Conservation (phyloP, 2,888 invertebrate genomes). For the Scelioninae gen. 2 region DNA sequence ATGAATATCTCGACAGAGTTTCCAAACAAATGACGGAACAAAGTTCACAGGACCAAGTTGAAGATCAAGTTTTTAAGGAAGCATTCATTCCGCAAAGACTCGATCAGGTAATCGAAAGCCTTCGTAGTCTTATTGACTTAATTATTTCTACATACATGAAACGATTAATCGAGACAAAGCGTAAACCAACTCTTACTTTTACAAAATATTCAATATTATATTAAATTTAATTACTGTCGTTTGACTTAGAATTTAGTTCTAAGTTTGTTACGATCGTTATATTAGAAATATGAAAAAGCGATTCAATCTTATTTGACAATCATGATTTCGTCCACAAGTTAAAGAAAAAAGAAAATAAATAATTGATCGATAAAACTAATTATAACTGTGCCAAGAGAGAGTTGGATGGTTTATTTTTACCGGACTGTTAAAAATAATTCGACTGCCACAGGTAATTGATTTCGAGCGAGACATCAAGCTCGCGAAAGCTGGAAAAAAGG, state of each 20-base stretch:
- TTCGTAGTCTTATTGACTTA: constrained; percentile 15
- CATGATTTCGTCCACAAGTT: not conserved
- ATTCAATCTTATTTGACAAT: constrained; percentile 14
- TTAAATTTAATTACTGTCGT: no score
- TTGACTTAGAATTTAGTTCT: constrained; percentile 1
- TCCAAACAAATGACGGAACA: constrained; percentile 82
- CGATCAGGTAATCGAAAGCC: constrained; percentile 82
- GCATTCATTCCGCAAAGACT: constrained; percentile 95
- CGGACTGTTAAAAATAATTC: constrained; percentile 20
- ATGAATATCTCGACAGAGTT: constrained; percentile 85
- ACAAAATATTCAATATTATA: no score
- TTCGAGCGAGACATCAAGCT: constrained; percentile 90
- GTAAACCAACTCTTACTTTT: not conserved
- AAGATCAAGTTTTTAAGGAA: constrained; percentile 95
- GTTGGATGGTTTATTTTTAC: constrained; percentile 22
- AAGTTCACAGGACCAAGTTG: constrained; percentile 84
- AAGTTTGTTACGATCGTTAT: constrained; percentile 7
- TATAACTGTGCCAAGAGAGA: constrained; percentile 13
- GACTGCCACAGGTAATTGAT: constrained; percentile 81
- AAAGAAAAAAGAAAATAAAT: not conserved
- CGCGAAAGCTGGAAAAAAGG: constrained; percentile 84
- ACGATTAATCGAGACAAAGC: constrained; percentile 15
- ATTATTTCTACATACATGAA: constrained; percentile 19
- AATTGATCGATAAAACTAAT: constrained; percentile 20
- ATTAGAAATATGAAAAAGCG: constrained; percentile 22